A percentile compares a stretch with the other conserved stretches of the same genome.
Conservation (phyloP, 2,888 invertebrate genomes). For the Oxycera nigricornis region DNA sequence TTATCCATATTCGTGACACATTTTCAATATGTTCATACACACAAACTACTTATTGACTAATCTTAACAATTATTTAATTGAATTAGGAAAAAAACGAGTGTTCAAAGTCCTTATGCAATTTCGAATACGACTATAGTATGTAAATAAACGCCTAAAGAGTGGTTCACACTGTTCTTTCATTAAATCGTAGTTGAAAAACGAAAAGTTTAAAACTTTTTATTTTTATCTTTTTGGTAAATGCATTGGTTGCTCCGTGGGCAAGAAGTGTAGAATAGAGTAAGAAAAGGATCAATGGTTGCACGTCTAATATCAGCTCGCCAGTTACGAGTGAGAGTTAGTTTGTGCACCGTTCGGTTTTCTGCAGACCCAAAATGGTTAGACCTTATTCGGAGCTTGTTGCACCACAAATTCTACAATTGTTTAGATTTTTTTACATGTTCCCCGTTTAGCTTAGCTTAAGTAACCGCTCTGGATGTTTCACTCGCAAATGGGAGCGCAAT, state of each 20-base stretch:
- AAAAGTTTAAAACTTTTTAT: neutral
- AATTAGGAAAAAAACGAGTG: neutral
- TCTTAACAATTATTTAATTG: conserved; percentile 3
- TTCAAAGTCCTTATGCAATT: conserved; percentile 40
- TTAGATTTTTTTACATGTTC: neutral
- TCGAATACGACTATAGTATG: neutral
- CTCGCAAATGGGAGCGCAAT: conserved; percentile 79
- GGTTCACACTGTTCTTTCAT: neutral
- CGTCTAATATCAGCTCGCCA: neutral
- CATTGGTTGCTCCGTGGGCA: conserved; percentile 25
- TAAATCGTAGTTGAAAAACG: conserved; percentile 3
- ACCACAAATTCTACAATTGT: neutral
- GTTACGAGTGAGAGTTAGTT: neutral
- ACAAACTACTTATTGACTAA: conserved; percentile 28
- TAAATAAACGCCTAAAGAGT: neutral
- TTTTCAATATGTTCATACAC: neutral
- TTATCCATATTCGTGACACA: neutral
- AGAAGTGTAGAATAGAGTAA: neutral
- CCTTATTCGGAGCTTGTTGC: neutral
- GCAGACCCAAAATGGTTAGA: neutral
- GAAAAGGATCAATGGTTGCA: neutral
- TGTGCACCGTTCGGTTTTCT: neutral
- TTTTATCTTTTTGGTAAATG: conserved; percentile 35
- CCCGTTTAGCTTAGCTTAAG: conserved; percentile 57
- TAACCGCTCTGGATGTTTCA: conserved; percentile 70